Percentiles rank a stretch among this genome's conserved stretches.
phyloP scores from a whole-genome alignment of 2,888 invertebrate genomes.

The Aethes cnicana region DNA sequence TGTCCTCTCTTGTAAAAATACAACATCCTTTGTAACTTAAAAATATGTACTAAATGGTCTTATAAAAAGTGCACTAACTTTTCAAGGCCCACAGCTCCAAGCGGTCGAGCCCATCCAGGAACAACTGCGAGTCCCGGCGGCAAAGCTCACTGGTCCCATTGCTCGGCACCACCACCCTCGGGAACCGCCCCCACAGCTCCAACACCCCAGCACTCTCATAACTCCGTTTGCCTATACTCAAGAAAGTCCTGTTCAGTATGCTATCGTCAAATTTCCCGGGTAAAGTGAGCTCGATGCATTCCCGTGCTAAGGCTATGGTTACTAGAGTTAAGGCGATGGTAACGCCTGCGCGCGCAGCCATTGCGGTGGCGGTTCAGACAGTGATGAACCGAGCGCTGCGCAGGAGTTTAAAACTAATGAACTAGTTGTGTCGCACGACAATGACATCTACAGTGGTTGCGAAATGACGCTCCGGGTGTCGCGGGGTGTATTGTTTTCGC shows the following conservation, averaged over 20 bases:
- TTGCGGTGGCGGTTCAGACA: conserved; percentile 60
- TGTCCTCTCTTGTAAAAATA: neutral
- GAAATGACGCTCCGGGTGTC: conserved; percentile 3
- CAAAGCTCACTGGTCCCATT: conserved; percentile 75
- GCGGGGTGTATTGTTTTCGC: too few species aligned
- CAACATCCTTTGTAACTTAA: neutral
- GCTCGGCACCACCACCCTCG: conserved; percentile 68
- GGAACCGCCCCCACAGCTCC: conserved; percentile 67
- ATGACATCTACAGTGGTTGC: conserved; percentile 21
- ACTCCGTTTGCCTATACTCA: conserved; percentile 53
- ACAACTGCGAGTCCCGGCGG: conserved; percentile 63
- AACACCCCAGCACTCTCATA: conserved; percentile 63
- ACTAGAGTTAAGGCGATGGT: conserved; percentile 47
- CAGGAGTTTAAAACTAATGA: conserved; percentile 30
- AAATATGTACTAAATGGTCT: neutral
- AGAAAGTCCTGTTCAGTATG: conserved; percentile 62
- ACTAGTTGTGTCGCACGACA: conserved; percentile 20
- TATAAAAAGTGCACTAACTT: conserved; percentile 63
- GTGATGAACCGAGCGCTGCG: conserved; percentile 48
- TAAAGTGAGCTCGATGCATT: conserved; percentile 72
- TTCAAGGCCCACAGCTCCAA: conserved; percentile 80
- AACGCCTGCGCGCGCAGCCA: conserved; percentile 74
- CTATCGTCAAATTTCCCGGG: conserved; percentile 55
- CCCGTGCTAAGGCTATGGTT: conserved; percentile 54
- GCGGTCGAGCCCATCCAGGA: conserved; percentile 61